A percentile compares a stretch with the other conserved stretches of the same genome.
phyloP scores from a whole-genome alignment of 2,888 invertebrate species.

The Protodeltote pygarga region DNA sequence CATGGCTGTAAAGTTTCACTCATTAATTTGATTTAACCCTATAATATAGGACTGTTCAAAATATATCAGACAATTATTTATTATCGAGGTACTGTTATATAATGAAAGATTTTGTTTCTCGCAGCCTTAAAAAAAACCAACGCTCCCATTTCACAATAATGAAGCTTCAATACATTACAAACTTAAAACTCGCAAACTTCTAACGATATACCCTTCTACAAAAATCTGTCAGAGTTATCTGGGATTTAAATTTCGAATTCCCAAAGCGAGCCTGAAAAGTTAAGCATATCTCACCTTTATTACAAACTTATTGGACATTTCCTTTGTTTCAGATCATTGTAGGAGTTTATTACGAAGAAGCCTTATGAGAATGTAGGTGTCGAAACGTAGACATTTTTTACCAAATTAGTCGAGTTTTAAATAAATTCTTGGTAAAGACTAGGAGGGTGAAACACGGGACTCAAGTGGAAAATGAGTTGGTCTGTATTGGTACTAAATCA shows the following conservation, averaged over 20 bases:
- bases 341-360: slow-evolving; percentile 86
- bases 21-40: too few relatives aligned
- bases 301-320: slow-evolving; percentile 28
- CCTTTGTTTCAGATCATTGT: slow-evolving; percentile 82
- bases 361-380: slow-evolving; percentile 84
- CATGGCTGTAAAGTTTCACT: too few relatives aligned
- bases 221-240: slow-evolving; percentile 5
- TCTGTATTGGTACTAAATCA: slow-evolving; percentile 54
- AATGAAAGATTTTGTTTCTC: not conserved
- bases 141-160: not conserved
- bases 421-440: slow-evolving; percentile 77
- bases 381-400: slow-evolving; percentile 82
- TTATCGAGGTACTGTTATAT: too few relatives aligned
- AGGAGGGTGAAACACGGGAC: slow-evolving; percentile 78
- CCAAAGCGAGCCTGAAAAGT: slow-evolving; percentile 12
- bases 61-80: too few relatives aligned
- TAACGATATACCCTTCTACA: slow-evolving; percentile 11
- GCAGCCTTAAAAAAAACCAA: not conserved
- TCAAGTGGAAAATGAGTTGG: slow-evolving; percentile 72
- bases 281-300: slow-evolving; percentile 11
- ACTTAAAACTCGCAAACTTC: slow-evolving; percentile 1
- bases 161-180: slow-evolving; percentile 7
- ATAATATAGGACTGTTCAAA: too few relatives aligned
- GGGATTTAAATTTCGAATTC: slow-evolving; percentile 19
- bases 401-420: slow-evolving; percentile 77